Evolutionary conservation across 2,797 vertebrate species (phyloP), one percentile per base, ranked within the genome.

Genomic region (Argya squamiceps): DNA sequence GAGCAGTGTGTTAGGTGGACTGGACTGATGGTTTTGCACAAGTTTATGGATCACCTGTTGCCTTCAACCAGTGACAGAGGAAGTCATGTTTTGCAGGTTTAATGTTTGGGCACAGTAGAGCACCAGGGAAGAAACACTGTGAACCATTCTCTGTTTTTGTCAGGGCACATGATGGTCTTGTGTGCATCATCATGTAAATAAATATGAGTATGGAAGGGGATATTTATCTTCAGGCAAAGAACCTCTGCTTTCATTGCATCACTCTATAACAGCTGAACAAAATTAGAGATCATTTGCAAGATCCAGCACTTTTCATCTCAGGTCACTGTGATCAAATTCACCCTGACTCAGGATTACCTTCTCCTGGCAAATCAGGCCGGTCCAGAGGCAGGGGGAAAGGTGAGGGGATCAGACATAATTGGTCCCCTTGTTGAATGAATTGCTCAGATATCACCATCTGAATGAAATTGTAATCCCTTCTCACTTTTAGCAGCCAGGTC

Each of bases 381-480:
- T 2, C 22, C 88, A 70, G 74, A 87, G 49, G 69, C 4, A 27
- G 76, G 74, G 88, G 93, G 84, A 96, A 96, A 95, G 96, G 95
- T 96, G 91, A 96, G 73, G 79, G 92, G 65, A 83, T 93, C 78
- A 77, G 32, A 56, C 96, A 96, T 89, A 96, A 91, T 85, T 93
- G 93, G 58, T 91, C 69, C 74, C 50, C 71, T 94, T 62, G 89
- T 58, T 92, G 93, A 96, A 95, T 91, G 91, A 87, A 85, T 96
- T 77, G 93, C 95, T 96, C 75, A 70, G 96, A 77, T 94, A 95
- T 30, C 92, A 53, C 30, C 30, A 60, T 44, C 89, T 75, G 82
- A 94, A 93, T 85, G 91, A 96, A 95, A 95, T 1, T 86, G 87
- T 93, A 92, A 86, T 94, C 81, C 90, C 95, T 53, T 96, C 92